phyloP scores from a whole-genome alignment of 2,888 invertebrate species.

The Hybos culiciformis region DNA sequence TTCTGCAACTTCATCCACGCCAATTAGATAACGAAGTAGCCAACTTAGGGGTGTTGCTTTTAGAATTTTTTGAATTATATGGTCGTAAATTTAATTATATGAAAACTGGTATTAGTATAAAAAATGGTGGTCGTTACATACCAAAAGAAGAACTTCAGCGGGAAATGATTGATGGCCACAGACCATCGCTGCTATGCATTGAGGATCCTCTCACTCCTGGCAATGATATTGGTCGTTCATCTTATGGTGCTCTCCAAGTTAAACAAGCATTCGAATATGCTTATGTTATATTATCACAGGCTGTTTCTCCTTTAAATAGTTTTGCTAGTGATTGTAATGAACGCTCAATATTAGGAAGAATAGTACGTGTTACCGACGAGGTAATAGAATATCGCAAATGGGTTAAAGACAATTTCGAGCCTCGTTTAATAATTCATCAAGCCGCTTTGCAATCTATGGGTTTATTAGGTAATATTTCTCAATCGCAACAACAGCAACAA shows the following conservation, averaged over 20 bases:
- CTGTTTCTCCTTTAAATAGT: constrained; percentile 44
- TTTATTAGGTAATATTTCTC: constrained; percentile 2
- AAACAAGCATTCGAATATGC: constrained; percentile 96
- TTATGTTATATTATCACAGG: constrained; percentile 68
- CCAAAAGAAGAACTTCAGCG: constrained; percentile 86
- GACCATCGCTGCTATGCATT: constrained; percentile 88
- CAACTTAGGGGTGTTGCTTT: constrained; percentile 86
- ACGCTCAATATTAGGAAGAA: constrained; percentile 68
- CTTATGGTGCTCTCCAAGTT: constrained; percentile 60
- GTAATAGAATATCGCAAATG: constrained; percentile 51
- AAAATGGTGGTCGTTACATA: constrained; percentile 85
- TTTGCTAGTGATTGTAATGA: constrained; percentile 42
- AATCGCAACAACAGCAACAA: constrained; percentile 14
- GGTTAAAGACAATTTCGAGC: constrained; percentile 35
- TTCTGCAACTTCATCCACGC: constrained; percentile 83
- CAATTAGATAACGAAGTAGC: constrained; percentile 53
- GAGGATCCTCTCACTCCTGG: constrained; percentile 94
- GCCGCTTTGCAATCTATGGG: constrained; percentile 23
- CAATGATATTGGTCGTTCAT: constrained; percentile 96
- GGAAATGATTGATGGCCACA: constrained; percentile 88
- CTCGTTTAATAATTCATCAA: constrained; percentile 26
- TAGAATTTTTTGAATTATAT: constrained; percentile 96
- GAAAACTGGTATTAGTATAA: constrained; percentile 84
- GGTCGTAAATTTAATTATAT: constrained; percentile 94
- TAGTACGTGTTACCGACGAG: constrained; percentile 87